phyloP scores from a whole-genome alignment of 2,797 vertebrate species.

The Presbytis comata region DNA sequence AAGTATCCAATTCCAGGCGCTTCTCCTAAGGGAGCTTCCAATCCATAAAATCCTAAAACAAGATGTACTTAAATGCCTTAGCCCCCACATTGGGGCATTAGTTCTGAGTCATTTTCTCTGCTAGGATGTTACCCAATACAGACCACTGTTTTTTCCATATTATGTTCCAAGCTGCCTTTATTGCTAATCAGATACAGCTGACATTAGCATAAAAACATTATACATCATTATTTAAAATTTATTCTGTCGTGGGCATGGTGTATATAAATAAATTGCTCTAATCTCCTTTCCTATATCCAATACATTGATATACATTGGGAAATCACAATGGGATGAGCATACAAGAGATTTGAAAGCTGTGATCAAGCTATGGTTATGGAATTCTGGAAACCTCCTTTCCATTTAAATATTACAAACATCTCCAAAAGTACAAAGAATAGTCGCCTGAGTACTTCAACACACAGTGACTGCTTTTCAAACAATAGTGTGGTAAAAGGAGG shows the following conservation, averaged over 20 bases:
- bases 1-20: not conserved
- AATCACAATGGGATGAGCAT: not conserved
- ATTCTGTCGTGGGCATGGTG: not conserved
- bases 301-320: not conserved
- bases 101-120: slow-evolving; percentile 22
- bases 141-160: slow-evolving; percentile 57
- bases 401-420: not conserved
- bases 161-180: slow-evolving; percentile 49
- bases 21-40: not conserved
- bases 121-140: slow-evolving; percentile 47
- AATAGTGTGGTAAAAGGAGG: not conserved
- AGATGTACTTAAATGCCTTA: slow-evolving; percentile 27
- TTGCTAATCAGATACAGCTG: slow-evolving; percentile 53
- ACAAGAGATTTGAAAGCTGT: not conserved
- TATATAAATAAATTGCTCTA: not conserved
- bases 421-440: not conserved
- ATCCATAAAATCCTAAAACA: slow-evolving; percentile 20
- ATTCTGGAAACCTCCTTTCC: not conserved
- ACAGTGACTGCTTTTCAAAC: not conserved
- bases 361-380: not conserved
- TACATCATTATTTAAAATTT: not conserved
- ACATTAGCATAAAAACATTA: not conserved
- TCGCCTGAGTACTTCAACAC: not conserved
- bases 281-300: not conserved
- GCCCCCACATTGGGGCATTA: not conserved